phyloP scores from a whole-genome alignment of 2,113 vertebrate genomes.

The Phalacrocorax pelagicus region DNA sequence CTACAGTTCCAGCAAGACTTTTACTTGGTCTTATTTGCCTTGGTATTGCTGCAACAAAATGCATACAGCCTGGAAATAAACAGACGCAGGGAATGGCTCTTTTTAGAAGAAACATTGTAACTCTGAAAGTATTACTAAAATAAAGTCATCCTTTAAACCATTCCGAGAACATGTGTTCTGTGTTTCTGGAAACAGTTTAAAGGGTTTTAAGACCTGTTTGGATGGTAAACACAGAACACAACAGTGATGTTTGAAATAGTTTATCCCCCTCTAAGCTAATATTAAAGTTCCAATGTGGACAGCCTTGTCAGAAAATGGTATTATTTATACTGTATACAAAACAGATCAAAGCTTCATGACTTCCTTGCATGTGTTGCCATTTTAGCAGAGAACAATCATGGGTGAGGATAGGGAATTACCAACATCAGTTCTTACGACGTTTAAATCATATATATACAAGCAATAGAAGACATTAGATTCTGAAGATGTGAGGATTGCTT shows the following conservation, averaged over 20 bases:
- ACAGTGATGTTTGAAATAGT: neutral
- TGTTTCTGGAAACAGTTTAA: constrained; percentile 47
- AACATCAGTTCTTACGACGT: neutral
- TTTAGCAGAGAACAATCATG: constrained; percentile 32
- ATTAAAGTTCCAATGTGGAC: constrained; percentile 40
- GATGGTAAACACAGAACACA: constrained; percentile 30
- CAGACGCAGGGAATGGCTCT: neutral
- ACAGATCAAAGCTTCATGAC: constrained; percentile 52
- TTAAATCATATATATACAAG: neutral
- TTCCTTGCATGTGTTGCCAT: constrained; percentile 72
- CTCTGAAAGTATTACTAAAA: constrained; percentile 29
- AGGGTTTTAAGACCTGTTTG: constrained; percentile 50
- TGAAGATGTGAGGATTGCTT: constrained; percentile 23
- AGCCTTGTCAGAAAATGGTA: constrained; percentile 22
- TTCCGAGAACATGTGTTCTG: constrained; percentile 38
- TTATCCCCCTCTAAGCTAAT: constrained; percentile 23
- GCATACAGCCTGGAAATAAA: neutral
- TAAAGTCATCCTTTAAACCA: neutral
- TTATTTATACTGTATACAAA: constrained; percentile 24
- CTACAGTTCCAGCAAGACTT: neutral
- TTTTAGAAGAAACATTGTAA: neutral
- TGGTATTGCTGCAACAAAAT: neutral
- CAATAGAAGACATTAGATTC: constrained; percentile 12
- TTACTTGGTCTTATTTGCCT: neutral
- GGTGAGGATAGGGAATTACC: constrained; percentile 19